These are phyloP conservation scores for Caenorhabditis wallacei DNA, from an alignment of 2,888 invertebrate genomes.

Conservation along the genomic window DNA sequence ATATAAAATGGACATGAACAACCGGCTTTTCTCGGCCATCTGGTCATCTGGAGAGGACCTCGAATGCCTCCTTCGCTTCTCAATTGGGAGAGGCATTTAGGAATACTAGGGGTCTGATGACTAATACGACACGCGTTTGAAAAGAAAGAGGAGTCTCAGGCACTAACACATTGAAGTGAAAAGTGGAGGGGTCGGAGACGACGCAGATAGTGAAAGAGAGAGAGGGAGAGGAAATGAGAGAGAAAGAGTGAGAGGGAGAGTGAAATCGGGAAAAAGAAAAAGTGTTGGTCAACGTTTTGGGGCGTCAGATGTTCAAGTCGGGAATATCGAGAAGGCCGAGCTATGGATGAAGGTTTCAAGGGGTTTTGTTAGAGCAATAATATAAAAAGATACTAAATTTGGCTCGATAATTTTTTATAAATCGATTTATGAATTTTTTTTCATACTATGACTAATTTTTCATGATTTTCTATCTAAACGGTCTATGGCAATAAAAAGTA, in stretches of 20 bases:
- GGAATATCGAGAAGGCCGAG: constrained; percentile 48
- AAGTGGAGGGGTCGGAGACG: not conserved
- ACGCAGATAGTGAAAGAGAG: not conserved
- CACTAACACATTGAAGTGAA: constrained; percentile 48
- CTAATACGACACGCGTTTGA: constrained; percentile 51
- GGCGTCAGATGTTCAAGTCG: constrained; percentile 68
- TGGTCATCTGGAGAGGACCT: constrained; percentile 15
- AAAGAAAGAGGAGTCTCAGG: constrained; percentile 3
- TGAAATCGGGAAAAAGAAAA: constrained; percentile 6
- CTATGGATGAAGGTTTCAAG: too few relatives aligned
- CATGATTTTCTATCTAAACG: too few relatives aligned
- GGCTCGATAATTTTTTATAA: too few relatives aligned
- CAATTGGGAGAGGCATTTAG: constrained; percentile 17
- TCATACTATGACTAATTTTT: too few relatives aligned
- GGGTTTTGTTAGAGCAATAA: too few relatives aligned
- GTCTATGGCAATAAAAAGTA: too few relatives aligned
- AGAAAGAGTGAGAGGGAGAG: constrained; percentile 20
- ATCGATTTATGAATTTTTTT: too few relatives aligned
- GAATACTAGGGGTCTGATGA: constrained; percentile 37
- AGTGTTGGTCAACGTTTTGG: constrained; percentile 30
- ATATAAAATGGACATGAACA: too few relatives aligned
- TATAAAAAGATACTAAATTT: too few relatives aligned
- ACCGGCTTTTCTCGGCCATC: constrained; percentile 19
- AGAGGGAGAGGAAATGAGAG: constrained; percentile 9
- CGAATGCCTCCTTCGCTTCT: constrained; percentile 3